These are phyloP conservation scores for Scomber japonicus DNA, from an alignment of 2,113 vertebrate species.

Conservation along the genomic window DNA sequence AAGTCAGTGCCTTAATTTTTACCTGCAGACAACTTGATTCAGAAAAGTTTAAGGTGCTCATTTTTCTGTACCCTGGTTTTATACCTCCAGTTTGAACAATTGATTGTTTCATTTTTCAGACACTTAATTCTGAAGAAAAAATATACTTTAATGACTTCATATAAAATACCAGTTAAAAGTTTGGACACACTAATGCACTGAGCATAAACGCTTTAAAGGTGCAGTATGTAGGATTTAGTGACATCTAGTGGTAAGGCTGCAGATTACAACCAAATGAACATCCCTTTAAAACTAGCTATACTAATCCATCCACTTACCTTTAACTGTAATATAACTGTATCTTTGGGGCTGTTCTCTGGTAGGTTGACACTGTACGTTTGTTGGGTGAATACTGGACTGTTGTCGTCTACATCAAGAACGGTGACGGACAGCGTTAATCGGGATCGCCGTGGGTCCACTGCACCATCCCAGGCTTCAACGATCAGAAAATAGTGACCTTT, in stretches of 20 bases:
- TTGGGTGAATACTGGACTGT: conserved; percentile 93
- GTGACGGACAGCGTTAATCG: conserved; percentile 87
- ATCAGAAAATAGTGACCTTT: conserved; percentile 89
- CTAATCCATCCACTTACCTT: conserved; percentile 80
- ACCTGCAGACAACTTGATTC: neutral
- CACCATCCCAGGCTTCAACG: conserved; percentile 93
- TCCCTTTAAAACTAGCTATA: neutral
- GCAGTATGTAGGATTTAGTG: too few relatives aligned
- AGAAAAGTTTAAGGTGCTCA: too few relatives aligned
- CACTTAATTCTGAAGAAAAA: too few relatives aligned
- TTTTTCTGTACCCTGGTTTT: too few relatives aligned
- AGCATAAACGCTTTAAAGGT: too few relatives aligned
- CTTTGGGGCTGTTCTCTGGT: conserved; percentile 91
- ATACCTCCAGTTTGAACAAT: too few relatives aligned
- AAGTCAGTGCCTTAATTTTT: neutral
- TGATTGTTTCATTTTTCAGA: too few relatives aligned
- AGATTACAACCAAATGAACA: too few relatives aligned
- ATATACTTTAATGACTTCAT: too few relatives aligned
- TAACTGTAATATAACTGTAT: conserved; percentile 88
- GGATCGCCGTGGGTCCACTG: conserved; percentile 88
- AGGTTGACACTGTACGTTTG: conserved; percentile 87
- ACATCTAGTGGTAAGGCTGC: too few relatives aligned
- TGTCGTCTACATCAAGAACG: conserved; percentile 96
- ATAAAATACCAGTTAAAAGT: too few relatives aligned
- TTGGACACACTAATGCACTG: too few relatives aligned